These are phyloP conservation scores for Oophaga sylvatica DNA, from an alignment of 2,797 vertebrate species.

Conservation along the genomic window DNA sequence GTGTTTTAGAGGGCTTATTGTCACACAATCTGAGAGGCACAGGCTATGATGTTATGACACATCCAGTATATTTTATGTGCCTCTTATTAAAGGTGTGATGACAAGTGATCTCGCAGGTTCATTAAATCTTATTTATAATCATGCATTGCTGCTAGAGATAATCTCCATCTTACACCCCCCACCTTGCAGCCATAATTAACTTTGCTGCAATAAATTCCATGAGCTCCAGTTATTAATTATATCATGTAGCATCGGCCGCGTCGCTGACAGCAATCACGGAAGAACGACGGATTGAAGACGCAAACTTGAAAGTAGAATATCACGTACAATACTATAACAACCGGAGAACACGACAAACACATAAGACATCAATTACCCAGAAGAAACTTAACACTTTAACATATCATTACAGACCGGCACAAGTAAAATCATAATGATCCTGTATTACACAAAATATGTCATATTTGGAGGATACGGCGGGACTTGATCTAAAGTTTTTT, in stretches of 20 bases:
- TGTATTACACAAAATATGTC: neutral
- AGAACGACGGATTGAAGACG: neutral
- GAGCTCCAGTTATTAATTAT: constrained; percentile 19
- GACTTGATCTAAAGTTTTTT: too few relatives aligned
- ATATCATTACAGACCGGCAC: neutral
- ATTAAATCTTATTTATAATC: constrained; percentile 31
- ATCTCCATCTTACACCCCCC: neutral
- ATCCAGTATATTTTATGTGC: neutral
- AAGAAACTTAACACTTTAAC: neutral
- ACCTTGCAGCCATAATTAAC: constrained; percentile 45
- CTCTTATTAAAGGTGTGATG: neutral
- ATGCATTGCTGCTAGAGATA: neutral
- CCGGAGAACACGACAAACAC: neutral
- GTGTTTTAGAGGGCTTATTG: neutral
- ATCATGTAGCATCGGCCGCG: neutral
- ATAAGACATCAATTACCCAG: neutral
- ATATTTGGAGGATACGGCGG: too few relatives aligned
- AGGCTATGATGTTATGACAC: neutral
- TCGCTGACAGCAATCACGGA: constrained; percentile 5
- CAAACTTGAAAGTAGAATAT: neutral
- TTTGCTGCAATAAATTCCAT: constrained; percentile 30
- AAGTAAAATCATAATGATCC: neutral
- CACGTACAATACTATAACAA: neutral
- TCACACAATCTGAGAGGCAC: neutral
- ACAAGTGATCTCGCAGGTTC: neutral